Evolutionary conservation across 2,888 invertebrate genomes (phyloP).

Genomic region (Oconnorella tubifera): DNA sequence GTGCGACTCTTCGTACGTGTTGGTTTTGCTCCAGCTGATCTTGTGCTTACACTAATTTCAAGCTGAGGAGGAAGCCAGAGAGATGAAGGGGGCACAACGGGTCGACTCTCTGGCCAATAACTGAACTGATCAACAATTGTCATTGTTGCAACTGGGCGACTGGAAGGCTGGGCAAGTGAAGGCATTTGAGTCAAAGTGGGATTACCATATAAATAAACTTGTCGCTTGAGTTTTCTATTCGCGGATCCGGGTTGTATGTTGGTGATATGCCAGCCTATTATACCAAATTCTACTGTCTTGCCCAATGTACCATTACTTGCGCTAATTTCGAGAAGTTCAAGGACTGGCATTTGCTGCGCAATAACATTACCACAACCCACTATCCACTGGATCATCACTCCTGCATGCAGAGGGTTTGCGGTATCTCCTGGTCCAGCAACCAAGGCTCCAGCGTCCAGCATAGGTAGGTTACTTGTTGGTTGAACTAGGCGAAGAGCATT

Average conservation of each 20-base stretch:
- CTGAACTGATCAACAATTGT: too few species aligned
- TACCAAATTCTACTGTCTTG: constrained; percentile 67
- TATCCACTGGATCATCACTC: constrained; percentile 55
- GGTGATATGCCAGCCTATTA: constrained; percentile 70
- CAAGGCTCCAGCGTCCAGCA: constrained; percentile 48
- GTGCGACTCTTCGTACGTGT: constrained; percentile 49
- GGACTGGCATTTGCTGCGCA: constrained; percentile 64
- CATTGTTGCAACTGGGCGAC: constrained; percentile 37
- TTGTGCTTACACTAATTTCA: background rate
- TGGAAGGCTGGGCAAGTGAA: constrained; percentile 45
- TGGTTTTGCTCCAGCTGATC: constrained; percentile 34
- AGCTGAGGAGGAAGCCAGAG: background rate
- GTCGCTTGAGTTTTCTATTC: constrained; percentile 53
- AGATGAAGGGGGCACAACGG: background rate
- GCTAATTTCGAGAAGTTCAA: constrained; percentile 69
- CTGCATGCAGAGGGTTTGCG: constrained; percentile 36
- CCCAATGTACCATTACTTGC: constrained; percentile 71
- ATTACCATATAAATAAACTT: constrained; percentile 31
- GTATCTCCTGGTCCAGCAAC: constrained; percentile 51
- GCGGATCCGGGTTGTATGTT: constrained; percentile 55
- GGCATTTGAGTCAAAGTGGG: constrained; percentile 44
- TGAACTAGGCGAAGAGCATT: constrained; percentile 46
- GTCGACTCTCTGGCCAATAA: background rate
- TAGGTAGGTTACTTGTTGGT: constrained; percentile 42
- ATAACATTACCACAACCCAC: constrained; percentile 74